A percentile compares a stretch with the other conserved stretches of the same genome.
Conservation (phyloP, 2,797 vertebrate genomes). For the Syncerus caffer region DNA sequence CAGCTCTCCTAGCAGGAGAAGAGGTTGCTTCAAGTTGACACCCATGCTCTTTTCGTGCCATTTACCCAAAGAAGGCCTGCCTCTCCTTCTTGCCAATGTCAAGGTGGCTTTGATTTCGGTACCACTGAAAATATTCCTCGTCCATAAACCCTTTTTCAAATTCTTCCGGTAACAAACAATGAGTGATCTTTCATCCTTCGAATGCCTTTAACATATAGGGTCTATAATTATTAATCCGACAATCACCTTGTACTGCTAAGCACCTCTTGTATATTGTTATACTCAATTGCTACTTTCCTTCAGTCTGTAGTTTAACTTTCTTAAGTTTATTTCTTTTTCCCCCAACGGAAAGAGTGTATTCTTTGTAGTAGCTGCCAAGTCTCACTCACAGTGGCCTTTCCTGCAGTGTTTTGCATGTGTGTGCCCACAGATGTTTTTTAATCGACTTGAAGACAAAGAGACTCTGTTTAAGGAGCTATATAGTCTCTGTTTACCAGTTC, state of each 20-base stretch:
- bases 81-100: background rate
- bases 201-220: background rate
- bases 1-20: background rate
- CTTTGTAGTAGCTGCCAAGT: background rate
- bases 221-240: background rate
- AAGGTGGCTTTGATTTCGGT: background rate
- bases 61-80: background rate
- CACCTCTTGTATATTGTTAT: background rate
- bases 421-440: background rate
- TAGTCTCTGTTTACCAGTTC: background rate
- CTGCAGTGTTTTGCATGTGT: background rate
- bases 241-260: background rate
- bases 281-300: background rate
- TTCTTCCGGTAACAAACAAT: background rate
- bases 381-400: background rate
- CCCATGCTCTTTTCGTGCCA: background rate
- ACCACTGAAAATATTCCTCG: background rate
- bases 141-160: background rate
- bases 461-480: background rate
- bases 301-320: background rate
- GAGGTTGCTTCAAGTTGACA: background rate
- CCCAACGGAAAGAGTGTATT: background rate
- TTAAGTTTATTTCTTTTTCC: background rate
- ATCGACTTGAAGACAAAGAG: background rate
- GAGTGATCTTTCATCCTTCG: background rate